These are phyloP conservation scores for Epinotia bilunana DNA, from an alignment of 2,888 invertebrate genomes.

Conservation along the genomic window DNA sequence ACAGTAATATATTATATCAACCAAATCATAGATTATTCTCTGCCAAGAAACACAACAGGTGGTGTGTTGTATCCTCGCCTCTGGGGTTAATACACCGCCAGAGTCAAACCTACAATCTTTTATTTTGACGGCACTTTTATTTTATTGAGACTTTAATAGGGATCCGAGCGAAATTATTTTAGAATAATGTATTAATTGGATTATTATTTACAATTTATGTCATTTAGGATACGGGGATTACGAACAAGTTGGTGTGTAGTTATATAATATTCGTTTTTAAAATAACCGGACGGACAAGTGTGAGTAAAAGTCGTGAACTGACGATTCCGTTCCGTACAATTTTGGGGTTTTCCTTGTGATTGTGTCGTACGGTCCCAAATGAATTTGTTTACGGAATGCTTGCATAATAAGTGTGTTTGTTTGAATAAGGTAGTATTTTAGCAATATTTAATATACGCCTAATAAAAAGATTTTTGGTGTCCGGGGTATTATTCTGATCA, in stretches of 20 bases:
- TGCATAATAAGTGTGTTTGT: too few relatives aligned
- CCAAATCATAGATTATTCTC: background rate
- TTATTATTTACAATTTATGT: background rate
- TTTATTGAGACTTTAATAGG: constrained; percentile 5
- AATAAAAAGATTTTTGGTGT: too few relatives aligned
- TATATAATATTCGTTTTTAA: background rate
- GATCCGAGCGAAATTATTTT: background rate
- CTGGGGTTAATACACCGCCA: constrained; percentile 24
- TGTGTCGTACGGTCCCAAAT: too few relatives aligned
- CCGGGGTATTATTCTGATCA: too few relatives aligned
- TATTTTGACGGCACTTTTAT: constrained; percentile 2
- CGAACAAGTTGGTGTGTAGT: background rate
- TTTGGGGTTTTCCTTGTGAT: too few relatives aligned
- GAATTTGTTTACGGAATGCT: too few relatives aligned
- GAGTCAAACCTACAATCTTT: background rate
- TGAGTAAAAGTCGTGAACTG: too few relatives aligned
- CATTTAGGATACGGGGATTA: background rate
- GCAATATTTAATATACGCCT: too few relatives aligned
- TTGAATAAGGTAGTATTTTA: too few relatives aligned
- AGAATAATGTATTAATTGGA: background rate
- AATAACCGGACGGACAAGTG: too few relatives aligned
- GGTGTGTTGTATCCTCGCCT: background rate
- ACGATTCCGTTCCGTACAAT: too few relatives aligned
- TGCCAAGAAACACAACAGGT: constrained; percentile 8
- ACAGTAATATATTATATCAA: background rate